Conservation (phyloP, 2,888 invertebrate genomes). For the Trypoxylon attenuatum region DNA sequence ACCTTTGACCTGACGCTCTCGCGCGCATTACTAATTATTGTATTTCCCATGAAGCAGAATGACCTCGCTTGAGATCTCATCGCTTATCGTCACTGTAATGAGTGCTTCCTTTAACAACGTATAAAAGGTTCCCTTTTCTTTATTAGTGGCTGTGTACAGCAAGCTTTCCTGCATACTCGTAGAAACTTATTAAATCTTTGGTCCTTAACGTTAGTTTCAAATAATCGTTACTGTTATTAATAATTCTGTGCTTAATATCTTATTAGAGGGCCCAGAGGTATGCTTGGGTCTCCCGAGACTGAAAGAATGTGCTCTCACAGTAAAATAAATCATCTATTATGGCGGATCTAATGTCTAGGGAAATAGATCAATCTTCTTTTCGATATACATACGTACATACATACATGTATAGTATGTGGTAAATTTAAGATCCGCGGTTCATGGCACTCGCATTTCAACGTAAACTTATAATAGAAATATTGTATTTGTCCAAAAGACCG, state of each 20-base stretch:
- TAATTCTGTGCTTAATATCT: conserved; percentile 40
- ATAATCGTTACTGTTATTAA: conserved; percentile 50
- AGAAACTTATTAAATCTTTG: conserved; percentile 70
- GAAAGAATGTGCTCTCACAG: conserved; percentile 28
- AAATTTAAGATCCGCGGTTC: conserved; percentile 21
- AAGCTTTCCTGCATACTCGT: conserved; percentile 62
- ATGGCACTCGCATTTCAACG: conserved; percentile 50
- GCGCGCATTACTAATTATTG: conserved; percentile 30
- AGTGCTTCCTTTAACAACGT: conserved; percentile 48
- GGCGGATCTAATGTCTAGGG: conserved; percentile 19
- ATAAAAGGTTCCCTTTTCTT: conserved; percentile 52
- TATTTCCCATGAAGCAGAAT: conserved; percentile 28
- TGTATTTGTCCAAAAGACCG: conserved; percentile 43
- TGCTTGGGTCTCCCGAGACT: no score
- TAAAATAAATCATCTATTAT: conserved; percentile 29
- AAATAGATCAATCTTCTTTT: conserved; percentile 27
- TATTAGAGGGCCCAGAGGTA: no score
- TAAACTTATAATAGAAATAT: conserved; percentile 32
- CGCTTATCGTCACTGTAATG: conserved; percentile 33
- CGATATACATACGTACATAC: no score
- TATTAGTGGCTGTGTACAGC: conserved; percentile 58
- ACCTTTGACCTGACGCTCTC: conserved; percentile 11
- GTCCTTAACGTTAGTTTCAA: conserved; percentile 69
- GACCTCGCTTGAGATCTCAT: conserved; percentile 11
- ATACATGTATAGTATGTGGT: conserved; percentile 11